Evolutionary conservation across 2,888 invertebrate species (phyloP), one percentile per base, ranked within the genome.

Genomic region (Campoplex capitator): DNA sequence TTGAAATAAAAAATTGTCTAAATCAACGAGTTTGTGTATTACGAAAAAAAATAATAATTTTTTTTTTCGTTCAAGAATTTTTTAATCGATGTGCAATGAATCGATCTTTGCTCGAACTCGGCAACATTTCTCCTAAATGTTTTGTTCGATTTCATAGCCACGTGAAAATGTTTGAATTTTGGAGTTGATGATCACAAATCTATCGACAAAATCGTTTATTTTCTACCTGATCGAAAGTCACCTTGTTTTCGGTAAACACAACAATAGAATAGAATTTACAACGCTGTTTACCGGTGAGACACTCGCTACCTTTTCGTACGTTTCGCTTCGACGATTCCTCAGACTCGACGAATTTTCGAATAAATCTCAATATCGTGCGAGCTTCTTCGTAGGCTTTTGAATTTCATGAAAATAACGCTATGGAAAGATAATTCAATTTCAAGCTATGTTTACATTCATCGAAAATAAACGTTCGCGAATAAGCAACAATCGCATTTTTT

Each of bases 231-330:
- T 28, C 54, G 51, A 81, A 81, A 67, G 85, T 85, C 81, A 85
- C 85, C 85, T 85, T 85, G 77, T 51, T 70, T 56, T 23, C 45
- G 58, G 28, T n/a, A 23, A 23, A 62, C 68, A 35, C 73, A 78
- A 82, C 77, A 78, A 85, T 68, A 54, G 54, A 56, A n/a, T 13
- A 67, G 68, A 54, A 85, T 82, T 74, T 74, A 73, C 82, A 74
- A 42, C 58, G 51, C 35, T 77, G 84, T 85, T 85, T 85, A 85
- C 76, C 70, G 71, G 45, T 51, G 16, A 11, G 45, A 58, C 35
- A 23, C 70, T 6, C 35, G 23, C 78, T 48, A 65, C 32, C 18
- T 9, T 65, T 48, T 32, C 76, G 81, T 71, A 11, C n/a, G 16
- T 45, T 48, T 65, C 75, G 80, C 80, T 78, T 62, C 51, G 80